These are phyloP conservation scores for Conistra vaccinii DNA, from an alignment of 2,888 invertebrate genomes.

Conservation along the genomic window DNA sequence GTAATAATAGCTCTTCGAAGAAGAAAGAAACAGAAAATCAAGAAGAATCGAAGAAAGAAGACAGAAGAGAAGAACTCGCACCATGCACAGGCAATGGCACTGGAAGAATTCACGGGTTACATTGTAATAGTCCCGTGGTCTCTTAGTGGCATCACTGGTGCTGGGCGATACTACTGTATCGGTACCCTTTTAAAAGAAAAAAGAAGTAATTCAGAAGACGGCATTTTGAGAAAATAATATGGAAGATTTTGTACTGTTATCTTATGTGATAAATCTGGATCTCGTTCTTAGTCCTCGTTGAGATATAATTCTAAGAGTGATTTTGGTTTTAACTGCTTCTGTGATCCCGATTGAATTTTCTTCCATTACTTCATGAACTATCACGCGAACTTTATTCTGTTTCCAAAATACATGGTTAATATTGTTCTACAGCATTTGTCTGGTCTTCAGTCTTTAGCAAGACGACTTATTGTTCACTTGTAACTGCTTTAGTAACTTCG, in stretches of 20 bases:
- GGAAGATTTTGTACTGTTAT: neutral
- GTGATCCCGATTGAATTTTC: no score
- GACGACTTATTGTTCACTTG: neutral
- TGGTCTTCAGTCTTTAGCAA: neutral
- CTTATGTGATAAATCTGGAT: neutral
- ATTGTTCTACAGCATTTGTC: neutral
- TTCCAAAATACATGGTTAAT: neutral
- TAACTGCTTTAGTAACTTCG: neutral
- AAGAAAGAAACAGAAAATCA: conserved; percentile 41
- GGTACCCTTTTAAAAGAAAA: conserved; percentile 9
- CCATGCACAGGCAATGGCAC: conserved; percentile 94
- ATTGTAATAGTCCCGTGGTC: conserved; percentile 91
- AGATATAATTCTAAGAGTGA: neutral
- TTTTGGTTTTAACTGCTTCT: neutral
- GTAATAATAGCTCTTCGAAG: neutral
- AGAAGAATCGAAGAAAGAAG: conserved; percentile 34
- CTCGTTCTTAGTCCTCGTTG: no score
- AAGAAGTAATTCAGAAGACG: conserved; percentile 23
- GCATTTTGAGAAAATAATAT: neutral
- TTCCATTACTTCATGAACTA: neutral
- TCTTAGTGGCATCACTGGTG: conserved; percentile 93
- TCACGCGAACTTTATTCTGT: neutral
- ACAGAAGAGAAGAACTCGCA: conserved; percentile 78
- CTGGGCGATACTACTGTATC: conserved; percentile 82
- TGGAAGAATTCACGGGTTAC: conserved; percentile 96